Percentiles rank a stretch among this genome's conserved stretches.
Conservation (phyloP, 2,888 invertebrate species). For the Drosophila limbata region DNA sequence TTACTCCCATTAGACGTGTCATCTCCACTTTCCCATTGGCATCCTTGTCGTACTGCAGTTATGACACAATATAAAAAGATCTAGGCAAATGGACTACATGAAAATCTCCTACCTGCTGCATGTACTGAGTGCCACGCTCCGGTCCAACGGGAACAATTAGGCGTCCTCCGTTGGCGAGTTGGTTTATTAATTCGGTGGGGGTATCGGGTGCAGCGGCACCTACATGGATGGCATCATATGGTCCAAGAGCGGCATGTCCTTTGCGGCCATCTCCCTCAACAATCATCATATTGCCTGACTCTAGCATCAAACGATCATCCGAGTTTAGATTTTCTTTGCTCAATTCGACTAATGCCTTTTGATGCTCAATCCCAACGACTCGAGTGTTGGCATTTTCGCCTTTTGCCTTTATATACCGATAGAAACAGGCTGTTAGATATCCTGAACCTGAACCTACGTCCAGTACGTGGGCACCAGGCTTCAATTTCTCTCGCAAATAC, state of each 20-base stretch:
- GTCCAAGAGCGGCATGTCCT: conserved; percentile 91
- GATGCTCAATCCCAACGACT: conserved; percentile 96
- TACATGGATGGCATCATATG: conserved; percentile 97
- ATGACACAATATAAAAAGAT: background rate
- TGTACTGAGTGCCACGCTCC: conserved; percentile 93
- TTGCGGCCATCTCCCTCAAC: conserved; percentile 95
- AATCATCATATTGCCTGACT: conserved; percentile 89
- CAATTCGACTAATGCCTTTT: conserved; percentile 91
- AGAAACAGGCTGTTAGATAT: conserved; percentile 96
- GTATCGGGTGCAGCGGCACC: conserved; percentile 94
- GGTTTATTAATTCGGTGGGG: conserved; percentile 89
- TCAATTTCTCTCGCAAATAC: conserved; percentile 91
- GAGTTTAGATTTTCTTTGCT: conserved; percentile 91
- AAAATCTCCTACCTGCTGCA: conserved; percentile 88
- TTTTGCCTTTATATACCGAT: conserved; percentile 90
- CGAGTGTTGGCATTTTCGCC: conserved; percentile 85
- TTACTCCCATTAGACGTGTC: conserved; percentile 95
- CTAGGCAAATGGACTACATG: background rate
- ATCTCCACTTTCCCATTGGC: conserved; percentile 91
- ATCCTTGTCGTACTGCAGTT: conserved; percentile 92
- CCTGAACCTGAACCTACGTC: conserved; percentile 98
- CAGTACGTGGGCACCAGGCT: conserved; percentile 91
- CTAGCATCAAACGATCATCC: conserved; percentile 90
- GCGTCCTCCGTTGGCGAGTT: conserved; percentile 89
- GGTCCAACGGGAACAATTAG: conserved; percentile 96